phyloP scores from a whole-genome alignment of 2,113 vertebrate species.

The Dasyurus viverrinus region DNA sequence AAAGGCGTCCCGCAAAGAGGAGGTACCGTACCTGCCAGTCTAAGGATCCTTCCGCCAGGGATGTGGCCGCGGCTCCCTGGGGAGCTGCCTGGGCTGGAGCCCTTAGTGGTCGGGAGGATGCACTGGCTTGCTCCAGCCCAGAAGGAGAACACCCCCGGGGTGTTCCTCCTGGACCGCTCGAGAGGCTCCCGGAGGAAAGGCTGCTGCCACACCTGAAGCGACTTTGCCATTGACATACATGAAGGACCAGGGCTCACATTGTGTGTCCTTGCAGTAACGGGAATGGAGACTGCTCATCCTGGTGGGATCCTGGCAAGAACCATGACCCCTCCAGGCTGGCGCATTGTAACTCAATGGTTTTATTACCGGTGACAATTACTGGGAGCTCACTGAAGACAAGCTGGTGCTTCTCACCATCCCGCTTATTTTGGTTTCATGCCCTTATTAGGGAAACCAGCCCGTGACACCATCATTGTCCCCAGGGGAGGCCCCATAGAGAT shows the following conservation, averaged over 20 bases:
- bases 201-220: neutral
- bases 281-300: neutral
- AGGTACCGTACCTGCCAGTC: constrained; percentile 56
- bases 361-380: neutral
- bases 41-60: constrained; percentile 34
- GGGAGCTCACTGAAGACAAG: neutral
- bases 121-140: neutral
- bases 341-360: neutral
- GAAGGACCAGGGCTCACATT: neutral
- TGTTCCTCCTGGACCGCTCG: constrained; percentile 7
- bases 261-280: neutral
- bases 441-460: neutral
- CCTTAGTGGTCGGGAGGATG: neutral
- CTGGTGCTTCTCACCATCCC: neutral
- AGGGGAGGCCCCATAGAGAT: too few species aligned
- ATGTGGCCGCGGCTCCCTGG: neutral
- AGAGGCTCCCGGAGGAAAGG: constrained; percentile 39
- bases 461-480: neutral
- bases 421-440: neutral
- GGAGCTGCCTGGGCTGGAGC: constrained; percentile 15
- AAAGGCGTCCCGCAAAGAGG: neutral
- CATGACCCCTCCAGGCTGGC: neutral
- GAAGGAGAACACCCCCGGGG: constrained; percentile 13
- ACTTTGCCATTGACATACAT: neutral
- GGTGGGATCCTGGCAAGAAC: neutral